Conservation (phyloP, 2,888 invertebrate genomes). For the Cheilosia scutellata region DNA sequence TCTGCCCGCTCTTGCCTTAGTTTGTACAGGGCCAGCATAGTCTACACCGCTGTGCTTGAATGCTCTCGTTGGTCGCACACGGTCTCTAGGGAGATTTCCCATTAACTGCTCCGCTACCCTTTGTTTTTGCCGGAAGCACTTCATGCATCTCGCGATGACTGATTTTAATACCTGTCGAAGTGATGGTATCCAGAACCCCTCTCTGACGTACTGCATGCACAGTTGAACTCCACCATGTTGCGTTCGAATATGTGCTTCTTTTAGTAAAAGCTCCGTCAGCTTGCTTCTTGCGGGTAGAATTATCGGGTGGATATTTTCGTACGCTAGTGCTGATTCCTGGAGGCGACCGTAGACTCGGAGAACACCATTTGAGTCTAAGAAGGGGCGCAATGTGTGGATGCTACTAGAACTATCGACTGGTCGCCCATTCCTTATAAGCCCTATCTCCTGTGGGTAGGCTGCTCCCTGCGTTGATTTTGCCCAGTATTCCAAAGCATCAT, state of each 20-base stretch:
- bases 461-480: neutral
- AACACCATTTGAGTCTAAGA: conserved; percentile 9
- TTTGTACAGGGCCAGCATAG: conserved; percentile 17
- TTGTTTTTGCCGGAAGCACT: conserved; percentile 27
- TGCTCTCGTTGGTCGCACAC: conserved; percentile 2
- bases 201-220: conserved; percentile 30
- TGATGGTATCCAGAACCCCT: conserved; percentile 17
- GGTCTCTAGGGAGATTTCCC: conserved; percentile 14
- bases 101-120: conserved; percentile 23
- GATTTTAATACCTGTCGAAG: conserved; percentile 1
- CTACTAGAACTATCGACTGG: conserved; percentile 8
- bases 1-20: conserved; percentile 27
- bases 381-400: neutral
- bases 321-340: conserved; percentile 1
- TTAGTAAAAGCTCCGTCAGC: conserved; percentile 13
- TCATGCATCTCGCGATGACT: neutral
- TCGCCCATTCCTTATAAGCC: neutral
- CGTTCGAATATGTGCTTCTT: conserved; percentile 19
- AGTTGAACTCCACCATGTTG: conserved; percentile 22
- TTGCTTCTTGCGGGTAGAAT: conserved; percentile 24
- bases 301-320: conserved; percentile 14
- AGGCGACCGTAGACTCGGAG: neutral
- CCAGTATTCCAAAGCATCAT: conserved; percentile 9
- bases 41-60: conserved; percentile 25
- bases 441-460: conserved; percentile 2